Conservation (phyloP, 2,797 vertebrate genomes). For the Salarias fasciatus region DNA sequence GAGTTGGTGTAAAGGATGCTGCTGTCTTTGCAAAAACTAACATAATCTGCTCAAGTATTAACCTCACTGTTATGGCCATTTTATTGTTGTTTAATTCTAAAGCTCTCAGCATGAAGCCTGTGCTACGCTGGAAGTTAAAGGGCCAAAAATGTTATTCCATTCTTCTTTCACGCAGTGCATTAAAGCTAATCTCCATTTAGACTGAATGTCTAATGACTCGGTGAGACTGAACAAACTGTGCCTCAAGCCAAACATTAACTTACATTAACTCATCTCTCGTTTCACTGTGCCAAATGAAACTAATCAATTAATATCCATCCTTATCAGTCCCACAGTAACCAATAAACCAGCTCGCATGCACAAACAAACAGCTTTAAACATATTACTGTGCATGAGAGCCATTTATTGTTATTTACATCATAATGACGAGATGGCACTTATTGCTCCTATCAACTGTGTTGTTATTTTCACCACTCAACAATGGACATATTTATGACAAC, state of each 20-base stretch:
- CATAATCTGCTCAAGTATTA: conserved; percentile 17
- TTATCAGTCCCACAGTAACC: background rate
- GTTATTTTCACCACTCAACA: background rate
- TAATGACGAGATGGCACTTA: background rate
- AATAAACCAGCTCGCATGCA: conserved; percentile 11
- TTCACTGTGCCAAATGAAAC: conserved; percentile 15
- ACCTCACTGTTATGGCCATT: conserved; percentile 20
- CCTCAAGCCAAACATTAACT: conserved; percentile 10
- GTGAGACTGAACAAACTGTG: conserved; percentile 27
- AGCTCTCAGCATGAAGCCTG: conserved; percentile 9
- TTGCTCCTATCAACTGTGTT: background rate
- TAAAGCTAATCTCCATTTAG: conserved; percentile 29
- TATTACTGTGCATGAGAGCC: background rate
- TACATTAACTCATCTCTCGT: conserved; percentile 16
- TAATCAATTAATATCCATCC: background rate
- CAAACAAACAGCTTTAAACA: conserved; percentile 4
- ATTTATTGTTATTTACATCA: background rate
- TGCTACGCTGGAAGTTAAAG: conserved; percentile 32
- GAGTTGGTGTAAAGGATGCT: conserved; percentile 1
- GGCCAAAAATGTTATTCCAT: conserved; percentile 17
- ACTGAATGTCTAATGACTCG: conserved; percentile 26
- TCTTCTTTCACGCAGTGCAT: conserved; percentile 9
- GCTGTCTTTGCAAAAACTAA: conserved; percentile 5
- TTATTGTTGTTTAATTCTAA: conserved; percentile 33
- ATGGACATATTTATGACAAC: conserved; percentile 8